Percentiles rank a stretch among this genome's conserved stretches.
Conservation (phyloP, 2,113 vertebrate species). For the Cygnus atratus region DNA sequence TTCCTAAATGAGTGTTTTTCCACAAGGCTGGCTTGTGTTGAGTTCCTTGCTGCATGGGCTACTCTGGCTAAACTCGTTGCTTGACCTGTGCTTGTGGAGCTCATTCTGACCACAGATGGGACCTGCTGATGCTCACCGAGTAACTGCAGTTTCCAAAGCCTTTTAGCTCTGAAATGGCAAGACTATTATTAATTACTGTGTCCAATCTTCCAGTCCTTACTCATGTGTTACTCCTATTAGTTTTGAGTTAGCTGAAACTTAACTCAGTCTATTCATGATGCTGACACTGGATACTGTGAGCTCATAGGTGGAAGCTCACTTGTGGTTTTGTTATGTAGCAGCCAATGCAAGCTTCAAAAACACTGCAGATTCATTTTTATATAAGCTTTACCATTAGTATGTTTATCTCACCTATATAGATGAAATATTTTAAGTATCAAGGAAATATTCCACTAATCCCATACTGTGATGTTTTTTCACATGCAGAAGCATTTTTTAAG, state of each 20-base stretch:
- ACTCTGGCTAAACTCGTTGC: neutral
- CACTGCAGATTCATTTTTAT: conserved; percentile 3
- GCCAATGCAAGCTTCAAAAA: conserved; percentile 72
- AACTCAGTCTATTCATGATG: conserved; percentile 39
- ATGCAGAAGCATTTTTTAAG: neutral
- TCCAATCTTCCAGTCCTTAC: neutral
- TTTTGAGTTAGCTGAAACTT: neutral
- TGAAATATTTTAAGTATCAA: neutral
- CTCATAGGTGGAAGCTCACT: conserved; percentile 61
- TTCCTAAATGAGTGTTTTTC: neutral
- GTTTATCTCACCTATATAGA: neutral
- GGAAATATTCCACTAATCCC: neutral
- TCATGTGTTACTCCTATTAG: neutral
- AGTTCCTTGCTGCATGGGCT: neutral
- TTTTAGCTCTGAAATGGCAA: neutral
- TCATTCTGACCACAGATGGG: accelerated
- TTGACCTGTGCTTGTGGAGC: accelerated
- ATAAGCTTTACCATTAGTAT: neutral
- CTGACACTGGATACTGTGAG: conserved; percentile 56
- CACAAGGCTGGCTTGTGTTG: neutral
- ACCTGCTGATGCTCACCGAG: accelerated
- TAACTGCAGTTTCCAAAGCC: neutral
- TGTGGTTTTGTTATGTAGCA: conserved; percentile 61
- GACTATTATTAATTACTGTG: neutral
- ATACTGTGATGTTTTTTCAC: neutral